Percentiles rank a stretch among this genome's conserved stretches.
Evolutionary conservation across 2,888 invertebrate species (phyloP).

Genomic region (Arrhopalites spinosus): DNA sequence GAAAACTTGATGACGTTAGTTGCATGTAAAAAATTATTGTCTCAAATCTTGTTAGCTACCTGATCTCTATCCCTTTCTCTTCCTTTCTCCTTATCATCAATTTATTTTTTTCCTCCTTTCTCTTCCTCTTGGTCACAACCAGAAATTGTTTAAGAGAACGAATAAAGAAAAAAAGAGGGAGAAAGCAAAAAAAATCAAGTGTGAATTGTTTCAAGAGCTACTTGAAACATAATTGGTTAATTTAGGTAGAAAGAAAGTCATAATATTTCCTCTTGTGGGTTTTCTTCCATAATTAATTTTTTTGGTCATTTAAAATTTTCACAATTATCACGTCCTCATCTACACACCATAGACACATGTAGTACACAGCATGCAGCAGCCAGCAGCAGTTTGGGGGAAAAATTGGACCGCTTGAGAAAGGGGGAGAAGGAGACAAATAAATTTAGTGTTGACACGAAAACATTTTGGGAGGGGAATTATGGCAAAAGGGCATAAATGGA

Average conservation of each 20-base stretch:
- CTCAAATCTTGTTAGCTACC: too few species aligned
- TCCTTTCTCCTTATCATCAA: too few species aligned
- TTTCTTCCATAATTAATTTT: neutral
- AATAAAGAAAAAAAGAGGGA: neutral
- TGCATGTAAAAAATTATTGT: too few species aligned
- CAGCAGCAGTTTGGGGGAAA: too few species aligned
- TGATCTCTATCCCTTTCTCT: too few species aligned
- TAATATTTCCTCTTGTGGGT: neutral
- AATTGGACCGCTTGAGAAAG: too few species aligned
- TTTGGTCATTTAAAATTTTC: neutral
- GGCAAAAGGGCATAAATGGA: constrained; percentile 24
- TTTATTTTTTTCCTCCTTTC: neutral
- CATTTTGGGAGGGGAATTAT: constrained; percentile 24
- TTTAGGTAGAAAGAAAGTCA: neutral
- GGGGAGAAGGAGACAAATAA: neutral
- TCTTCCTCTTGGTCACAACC: too few species aligned
- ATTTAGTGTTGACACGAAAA: too few species aligned
- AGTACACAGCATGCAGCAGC: neutral
- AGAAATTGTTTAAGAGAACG: neutral
- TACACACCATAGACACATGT: neutral
- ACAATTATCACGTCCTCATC: neutral
- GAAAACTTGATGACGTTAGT: too few species aligned
- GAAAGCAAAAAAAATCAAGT: neutral
- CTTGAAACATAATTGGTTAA: neutral
- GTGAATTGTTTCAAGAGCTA: neutral